Base-by-base conservation (phyloP, 2,888 invertebrate species). In the Sthenelais limicola region DNA sequence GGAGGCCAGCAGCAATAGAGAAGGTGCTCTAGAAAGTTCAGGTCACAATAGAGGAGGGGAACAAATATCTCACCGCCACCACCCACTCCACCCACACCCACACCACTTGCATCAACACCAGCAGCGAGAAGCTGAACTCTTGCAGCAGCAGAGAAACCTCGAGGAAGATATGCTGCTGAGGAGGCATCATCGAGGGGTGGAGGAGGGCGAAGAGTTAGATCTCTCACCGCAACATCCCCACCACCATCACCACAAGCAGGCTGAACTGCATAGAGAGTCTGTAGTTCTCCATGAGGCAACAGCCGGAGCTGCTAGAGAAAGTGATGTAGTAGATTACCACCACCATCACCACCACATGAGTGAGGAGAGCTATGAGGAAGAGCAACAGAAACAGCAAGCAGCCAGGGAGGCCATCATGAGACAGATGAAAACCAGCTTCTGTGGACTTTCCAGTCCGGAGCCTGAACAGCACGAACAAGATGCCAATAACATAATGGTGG, bases 391-490 rank as follows among this genome's bases (percentile, higher is more conserved):
- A 5, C 26, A 32, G 18, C 56, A 56, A 28, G 62, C 35, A 26
- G 62, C 62, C 38, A 18, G 62, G 38, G 62, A 62, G 62, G 62
- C 62, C 1, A 43, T 62, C 5, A 21, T 62, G 26, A 21, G 62
- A 21, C 62, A 62, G 62, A 62, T 62, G 62, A 62, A 62, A 43
- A 38, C 62, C n/a, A 35, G 43, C 62, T 62, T 62, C 62, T 43
- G 43, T 35, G 21, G 24, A 43, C 21, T 38, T 1, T 43, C 26
- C 35, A 38, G 38, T 12, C 62, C 38, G 7, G 3, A 4, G n/a
- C 15, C 15, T 26, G 52, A 52, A 12, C 52, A 52, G 26, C 21
- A 24, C 30, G 52, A 52, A 24, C 49, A 49, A 24, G 28, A 52
- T 3, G 5, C 15, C 12, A 30, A 15, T 26, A 12, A 21, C 28